Evolutionary conservation across 1,140 invertebrate species (phyloP).

Genomic region (Belonocnema kinseyi): DNA sequence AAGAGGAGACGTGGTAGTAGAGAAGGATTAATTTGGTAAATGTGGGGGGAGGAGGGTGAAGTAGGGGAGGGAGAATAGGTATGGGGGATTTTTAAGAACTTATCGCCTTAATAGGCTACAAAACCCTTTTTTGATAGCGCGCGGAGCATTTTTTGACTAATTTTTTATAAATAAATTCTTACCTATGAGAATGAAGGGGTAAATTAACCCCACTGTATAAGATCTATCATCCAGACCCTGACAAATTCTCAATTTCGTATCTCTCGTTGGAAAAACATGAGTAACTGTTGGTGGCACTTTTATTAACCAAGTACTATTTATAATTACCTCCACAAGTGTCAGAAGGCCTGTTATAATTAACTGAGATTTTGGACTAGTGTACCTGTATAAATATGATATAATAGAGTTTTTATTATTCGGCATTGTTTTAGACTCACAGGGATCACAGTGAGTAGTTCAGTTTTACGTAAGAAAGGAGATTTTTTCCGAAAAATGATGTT

Average conservation of each 20-base stretch:
- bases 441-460: no score
- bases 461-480: no score
- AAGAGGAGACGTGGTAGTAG: no score
- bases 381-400: slow-evolving; percentile 52
- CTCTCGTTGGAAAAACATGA: slow-evolving; percentile 71
- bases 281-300: slow-evolving; percentile 70
- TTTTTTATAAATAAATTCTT: slow-evolving; percentile 16
- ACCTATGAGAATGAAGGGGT: slow-evolving; percentile 77
- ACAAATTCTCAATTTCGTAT: slow-evolving; percentile 70
- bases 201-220: slow-evolving; percentile 77
- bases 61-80: no score
- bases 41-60: no score
- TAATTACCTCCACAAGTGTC: slow-evolving; percentile 75
- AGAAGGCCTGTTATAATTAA: slow-evolving; percentile 76
- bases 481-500: no score
- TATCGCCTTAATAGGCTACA: no score
- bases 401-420: slow-evolving; percentile 44
- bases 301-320: slow-evolving; percentile 76
- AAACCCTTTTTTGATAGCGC: no score
- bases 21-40: no score
- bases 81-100: no score
- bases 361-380: slow-evolving; percentile 76
- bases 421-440: no score
- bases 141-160: no score
- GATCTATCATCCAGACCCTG: slow-evolving; percentile 75